Base-by-base conservation (phyloP, 2,888 invertebrate genomes). In the Pyralis farinalis region DNA sequence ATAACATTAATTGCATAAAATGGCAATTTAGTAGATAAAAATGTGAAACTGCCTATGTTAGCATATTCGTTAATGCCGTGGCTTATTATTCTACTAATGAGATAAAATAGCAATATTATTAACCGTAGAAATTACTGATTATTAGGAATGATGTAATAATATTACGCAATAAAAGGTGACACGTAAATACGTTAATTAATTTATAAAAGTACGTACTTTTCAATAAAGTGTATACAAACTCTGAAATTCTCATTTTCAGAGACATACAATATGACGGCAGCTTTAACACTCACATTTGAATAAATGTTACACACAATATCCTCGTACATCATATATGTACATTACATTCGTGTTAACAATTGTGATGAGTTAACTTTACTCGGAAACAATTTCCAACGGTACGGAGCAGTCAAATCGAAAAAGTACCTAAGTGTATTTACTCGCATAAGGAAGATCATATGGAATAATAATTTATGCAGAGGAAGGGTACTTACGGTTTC, bases 391-490 rank as follows among this genome's bases (percentile, higher is more conserved):
- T 55, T 63, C 53, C 55, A 46, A 40, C 58, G 41, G 57, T 44
- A 50, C 40, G 43, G 16, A 44, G 44, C 40, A 46, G 43, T 45
- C 43, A 51, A 55, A 50, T 51, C 51, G 58, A 64, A 71, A 68
- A 64, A 66, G 31, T 59, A 56, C 58, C 53, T 60, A 61, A 55
- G 52, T 55, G 51, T 58, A 55, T 53, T 46, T 53, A 53, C 53
- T 51, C 48, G 42, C 42, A 55, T 57, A 55, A 55, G 55, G 55
- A 51, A 65, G 61, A 67, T 70, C 60, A 65, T 70, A 68, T 62
- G 63, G 54, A 63, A 71, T 69, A 68, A 77, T 78, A 73, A 79
- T 73, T 74, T 78, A 74, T 76, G 65, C 70, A 58, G 64, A 63
- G 55, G 54, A 57, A 58, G 67, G 63, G 54, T 68, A 65, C 75